These are phyloP conservation scores for Cydia pomonella DNA, from an alignment of 1,140 invertebrate genomes.

Conservation along the genomic window DNA sequence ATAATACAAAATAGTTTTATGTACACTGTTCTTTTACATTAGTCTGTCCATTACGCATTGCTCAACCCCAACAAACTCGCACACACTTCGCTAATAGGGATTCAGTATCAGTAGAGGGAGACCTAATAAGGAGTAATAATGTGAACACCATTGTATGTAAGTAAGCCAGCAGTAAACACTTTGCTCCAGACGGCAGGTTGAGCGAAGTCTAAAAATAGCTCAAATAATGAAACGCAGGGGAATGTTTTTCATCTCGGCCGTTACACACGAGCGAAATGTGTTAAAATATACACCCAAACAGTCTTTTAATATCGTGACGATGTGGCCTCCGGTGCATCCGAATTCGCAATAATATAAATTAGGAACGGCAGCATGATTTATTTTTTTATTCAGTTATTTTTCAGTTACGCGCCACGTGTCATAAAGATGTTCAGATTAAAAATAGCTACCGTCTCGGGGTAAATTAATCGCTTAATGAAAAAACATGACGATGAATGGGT, in stretches of 20 bases:
- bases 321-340: constrained; percentile 69
- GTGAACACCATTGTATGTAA: constrained; percentile 72
- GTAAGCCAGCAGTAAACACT: constrained; percentile 73
- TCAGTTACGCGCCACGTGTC: constrained; percentile 51
- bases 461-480: constrained; percentile 46
- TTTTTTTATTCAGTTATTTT: constrained; percentile 64
- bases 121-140: constrained; percentile 63
- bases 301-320: constrained; percentile 76
- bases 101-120: constrained; percentile 21
- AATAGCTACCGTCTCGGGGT: constrained; percentile 44
- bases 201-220: constrained; percentile 75
- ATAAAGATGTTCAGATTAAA: constrained; percentile 49
- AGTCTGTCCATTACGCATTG: constrained; percentile 5
- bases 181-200: constrained; percentile 71
- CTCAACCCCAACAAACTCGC: constrained; percentile 8
- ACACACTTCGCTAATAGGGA: constrained; percentile 19
- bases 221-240: constrained; percentile 79
- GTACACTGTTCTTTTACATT: neutral
- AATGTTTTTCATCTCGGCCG: constrained; percentile 77
- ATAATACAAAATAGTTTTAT: constrained; percentile 32
- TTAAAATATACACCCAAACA: constrained; percentile 79
- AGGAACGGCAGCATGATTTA: constrained; percentile 68
- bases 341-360: constrained; percentile 74
- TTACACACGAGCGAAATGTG: constrained; percentile 78
- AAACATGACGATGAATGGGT: constrained; percentile 48